Conservation (phyloP, 2,888 invertebrate genomes). For the Cosmia trapezina region DNA sequence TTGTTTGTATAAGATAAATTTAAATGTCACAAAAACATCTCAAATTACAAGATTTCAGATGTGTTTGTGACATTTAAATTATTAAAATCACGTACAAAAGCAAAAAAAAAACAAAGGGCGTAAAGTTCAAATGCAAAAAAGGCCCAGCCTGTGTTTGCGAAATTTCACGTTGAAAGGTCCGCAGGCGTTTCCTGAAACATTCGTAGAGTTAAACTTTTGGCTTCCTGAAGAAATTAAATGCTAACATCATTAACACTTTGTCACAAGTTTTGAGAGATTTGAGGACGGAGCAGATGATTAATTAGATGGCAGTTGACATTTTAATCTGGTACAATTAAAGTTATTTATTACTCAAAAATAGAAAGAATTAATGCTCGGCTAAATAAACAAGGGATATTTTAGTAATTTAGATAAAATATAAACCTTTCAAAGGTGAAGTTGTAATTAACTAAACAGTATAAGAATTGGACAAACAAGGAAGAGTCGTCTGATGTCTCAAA, state of each 20-base stretch:
- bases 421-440: not conserved
- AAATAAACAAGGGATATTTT: not conserved
- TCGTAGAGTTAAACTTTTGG: conserved; percentile 52
- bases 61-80: too few relatives aligned
- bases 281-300: conserved; percentile 13
- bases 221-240: conserved; percentile 63
- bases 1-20: too few relatives aligned
- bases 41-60: too few relatives aligned
- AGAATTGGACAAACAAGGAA: not conserved
- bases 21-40: too few relatives aligned
- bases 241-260: conserved; percentile 58
- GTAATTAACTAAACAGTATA: not conserved
- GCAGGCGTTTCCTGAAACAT: conserved; percentile 39
- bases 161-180: conserved; percentile 44
- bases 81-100: too few relatives aligned
- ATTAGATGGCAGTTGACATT: conserved; percentile 21
- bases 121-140: conserved; percentile 26
- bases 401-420: not conserved
- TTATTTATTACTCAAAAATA: conserved; percentile 1
- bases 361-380: not conserved
- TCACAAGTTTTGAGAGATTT: conserved; percentile 36
- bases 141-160: conserved; percentile 30
- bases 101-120: too few relatives aligned
- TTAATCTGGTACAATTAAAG: conserved; percentile 13
- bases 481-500: not conserved